A percentile compares a stretch with the other conserved stretches of the same genome.
phyloP scores from a whole-genome alignment of 2,888 invertebrate species.

The Trachelus iudaicus region DNA sequence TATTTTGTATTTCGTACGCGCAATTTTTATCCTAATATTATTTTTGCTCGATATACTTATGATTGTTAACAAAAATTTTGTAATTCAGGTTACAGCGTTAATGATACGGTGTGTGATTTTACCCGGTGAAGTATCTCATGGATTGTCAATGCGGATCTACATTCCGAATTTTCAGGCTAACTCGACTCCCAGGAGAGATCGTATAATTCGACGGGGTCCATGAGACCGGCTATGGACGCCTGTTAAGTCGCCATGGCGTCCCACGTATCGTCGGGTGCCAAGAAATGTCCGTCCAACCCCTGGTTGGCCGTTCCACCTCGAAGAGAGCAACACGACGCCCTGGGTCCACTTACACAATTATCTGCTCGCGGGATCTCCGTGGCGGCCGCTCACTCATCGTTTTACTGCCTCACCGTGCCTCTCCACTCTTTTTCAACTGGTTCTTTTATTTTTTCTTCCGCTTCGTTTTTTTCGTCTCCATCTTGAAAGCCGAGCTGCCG shows the following conservation, averaged over 20 bases:
- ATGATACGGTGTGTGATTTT: neutral
- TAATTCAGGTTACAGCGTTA: too few relatives aligned
- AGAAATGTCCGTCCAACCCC: slow-evolving; percentile 4
- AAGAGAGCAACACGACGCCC: slow-evolving; percentile 28
- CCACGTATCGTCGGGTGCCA: slow-evolving; percentile 2
- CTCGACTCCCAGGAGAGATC: neutral
- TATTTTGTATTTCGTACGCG: neutral
- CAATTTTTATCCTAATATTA: neutral
- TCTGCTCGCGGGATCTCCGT: slow-evolving; percentile 54
- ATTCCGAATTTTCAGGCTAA: neutral
- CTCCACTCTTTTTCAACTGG: slow-evolving; percentile 27
- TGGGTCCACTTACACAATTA: slow-evolving; percentile 57
- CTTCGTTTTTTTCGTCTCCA: slow-evolving; percentile 17
- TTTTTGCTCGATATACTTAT: neutral
- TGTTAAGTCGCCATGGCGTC: neutral
- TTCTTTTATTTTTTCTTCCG: slow-evolving; percentile 28
- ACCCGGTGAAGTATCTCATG: neutral
- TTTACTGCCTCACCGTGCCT: slow-evolving; percentile 50
- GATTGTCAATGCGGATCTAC: neutral
- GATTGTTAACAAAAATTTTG: neutral
- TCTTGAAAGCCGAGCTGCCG: neutral
- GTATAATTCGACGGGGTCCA: neutral
- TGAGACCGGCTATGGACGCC: neutral
- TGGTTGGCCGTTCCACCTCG: neutral
- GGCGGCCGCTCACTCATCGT: slow-evolving; percentile 46